Conservation (phyloP, 1,140 invertebrate genomes). For the Melanaphis sacchari region DNA sequence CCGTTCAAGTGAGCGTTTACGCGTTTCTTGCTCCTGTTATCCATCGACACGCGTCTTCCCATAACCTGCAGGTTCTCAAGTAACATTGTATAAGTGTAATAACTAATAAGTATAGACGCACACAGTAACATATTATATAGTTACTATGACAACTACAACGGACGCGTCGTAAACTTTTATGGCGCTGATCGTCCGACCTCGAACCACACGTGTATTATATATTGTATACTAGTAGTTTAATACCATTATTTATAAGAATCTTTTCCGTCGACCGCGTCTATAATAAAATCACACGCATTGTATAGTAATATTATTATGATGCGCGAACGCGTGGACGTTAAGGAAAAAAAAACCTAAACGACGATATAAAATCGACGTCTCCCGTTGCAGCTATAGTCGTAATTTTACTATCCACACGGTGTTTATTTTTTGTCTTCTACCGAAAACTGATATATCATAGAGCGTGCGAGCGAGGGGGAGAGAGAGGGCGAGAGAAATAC, state of each 20-base stretch:
- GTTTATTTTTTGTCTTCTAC: background rate
- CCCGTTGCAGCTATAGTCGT: background rate
- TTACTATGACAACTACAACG: background rate
- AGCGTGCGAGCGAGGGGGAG: background rate
- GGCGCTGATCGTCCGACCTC: background rate
- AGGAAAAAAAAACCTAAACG: background rate
- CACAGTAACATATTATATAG: background rate
- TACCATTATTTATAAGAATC: background rate
- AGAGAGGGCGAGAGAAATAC: background rate
- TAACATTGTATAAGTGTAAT: background rate
- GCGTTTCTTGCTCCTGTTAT: background rate
- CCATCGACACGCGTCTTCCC: background rate
- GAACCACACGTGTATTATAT: background rate
- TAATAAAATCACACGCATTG: background rate
- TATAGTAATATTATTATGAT: background rate
- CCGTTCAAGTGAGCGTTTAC: background rate
- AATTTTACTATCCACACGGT: background rate
- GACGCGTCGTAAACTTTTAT: conserved; percentile 6
- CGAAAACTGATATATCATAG: background rate
- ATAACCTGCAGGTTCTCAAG: background rate
- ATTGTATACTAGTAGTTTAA: no score
- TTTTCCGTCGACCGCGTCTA: background rate
- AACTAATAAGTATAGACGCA: background rate
- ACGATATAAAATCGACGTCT: conserved; percentile 6
- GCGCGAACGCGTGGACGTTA: background rate